A percentile compares a stretch with the other conserved stretches of the same genome.
These are phyloP conservation scores for Dicentrarchus labrax DNA, from an alignment of 2,113 vertebrate species.

Conservation along the genomic window DNA sequence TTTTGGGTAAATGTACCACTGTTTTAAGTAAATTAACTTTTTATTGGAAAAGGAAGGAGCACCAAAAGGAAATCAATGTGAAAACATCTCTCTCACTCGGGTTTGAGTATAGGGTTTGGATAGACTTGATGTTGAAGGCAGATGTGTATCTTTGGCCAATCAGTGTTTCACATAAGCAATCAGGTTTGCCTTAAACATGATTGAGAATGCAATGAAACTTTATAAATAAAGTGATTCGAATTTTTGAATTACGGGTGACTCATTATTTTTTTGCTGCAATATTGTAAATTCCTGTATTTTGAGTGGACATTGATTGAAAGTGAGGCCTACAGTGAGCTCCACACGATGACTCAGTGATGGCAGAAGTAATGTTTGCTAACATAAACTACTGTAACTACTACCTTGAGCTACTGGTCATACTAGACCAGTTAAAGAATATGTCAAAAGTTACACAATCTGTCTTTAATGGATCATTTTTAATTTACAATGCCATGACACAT, in stretches of 20 bases:
- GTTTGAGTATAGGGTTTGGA: slow-evolving; percentile 32
- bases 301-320: neutral
- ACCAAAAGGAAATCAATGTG: slow-evolving; percentile 52
- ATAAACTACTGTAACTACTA: too few species aligned
- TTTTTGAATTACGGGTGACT: slow-evolving; percentile 55
- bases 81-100: slow-evolving; percentile 41
- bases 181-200: slow-evolving; percentile 65
- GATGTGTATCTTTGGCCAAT: slow-evolving; percentile 52
- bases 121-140: slow-evolving; percentile 18
- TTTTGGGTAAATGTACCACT: slow-evolving; percentile 70
- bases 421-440: too few species aligned
- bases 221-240: slow-evolving; percentile 78
- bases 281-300: neutral
- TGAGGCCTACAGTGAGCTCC: neutral
- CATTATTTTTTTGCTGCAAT: neutral
- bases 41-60: slow-evolving; percentile 36
- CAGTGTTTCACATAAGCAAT: slow-evolving; percentile 64
- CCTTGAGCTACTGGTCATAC: too few species aligned
- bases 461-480: too few species aligned
- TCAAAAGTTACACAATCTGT: too few species aligned
- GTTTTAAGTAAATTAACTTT: slow-evolving; percentile 49
- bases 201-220: slow-evolving; percentile 69
- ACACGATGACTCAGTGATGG: too few species aligned
- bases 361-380: neutral
- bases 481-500: too few species aligned